A percentile compares a stretch with the other conserved stretches of the same genome.
Evolutionary conservation across 2,113 vertebrate species (phyloP).

Genomic region (Crotalus viridis): DNA sequence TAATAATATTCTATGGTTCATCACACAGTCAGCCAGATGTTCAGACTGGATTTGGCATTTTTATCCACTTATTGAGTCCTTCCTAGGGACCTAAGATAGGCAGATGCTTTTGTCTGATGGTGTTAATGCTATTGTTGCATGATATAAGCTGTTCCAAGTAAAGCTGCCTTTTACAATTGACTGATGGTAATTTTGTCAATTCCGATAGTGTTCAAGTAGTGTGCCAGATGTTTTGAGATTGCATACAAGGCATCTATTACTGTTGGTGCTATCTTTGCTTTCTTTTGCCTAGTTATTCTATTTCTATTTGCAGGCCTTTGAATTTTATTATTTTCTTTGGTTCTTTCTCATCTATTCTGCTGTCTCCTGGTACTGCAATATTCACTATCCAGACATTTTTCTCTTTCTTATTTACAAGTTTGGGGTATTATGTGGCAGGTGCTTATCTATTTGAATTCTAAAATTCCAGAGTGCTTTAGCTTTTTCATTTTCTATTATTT

Average conservation of each 20-base stretch:
- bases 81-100: not conserved
- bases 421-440: too few species aligned
- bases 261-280: not conserved
- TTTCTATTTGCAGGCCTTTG: not conserved
- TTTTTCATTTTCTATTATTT: too few species aligned
- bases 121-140: not conserved
- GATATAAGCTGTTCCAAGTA: not conserved
- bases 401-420: too few species aligned
- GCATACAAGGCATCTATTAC: too few species aligned
- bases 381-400: not conserved
- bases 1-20: not conserved
- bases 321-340: too few species aligned
- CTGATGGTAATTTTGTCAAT: not conserved
- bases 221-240: too few species aligned
- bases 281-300: not conserved
- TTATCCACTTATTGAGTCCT: not conserved
- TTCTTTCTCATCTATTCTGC: too few species aligned
- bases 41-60: not conserved
- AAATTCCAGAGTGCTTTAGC: too few species aligned
- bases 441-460: too few species aligned
- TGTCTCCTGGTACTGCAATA: not conserved
- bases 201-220: not conserved
- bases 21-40: not conserved
- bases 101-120: not conserved
- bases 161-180: not conserved